phyloP scores from a whole-genome alignment of 1,140 invertebrate species.

The Lepidurus arcticus region DNA sequence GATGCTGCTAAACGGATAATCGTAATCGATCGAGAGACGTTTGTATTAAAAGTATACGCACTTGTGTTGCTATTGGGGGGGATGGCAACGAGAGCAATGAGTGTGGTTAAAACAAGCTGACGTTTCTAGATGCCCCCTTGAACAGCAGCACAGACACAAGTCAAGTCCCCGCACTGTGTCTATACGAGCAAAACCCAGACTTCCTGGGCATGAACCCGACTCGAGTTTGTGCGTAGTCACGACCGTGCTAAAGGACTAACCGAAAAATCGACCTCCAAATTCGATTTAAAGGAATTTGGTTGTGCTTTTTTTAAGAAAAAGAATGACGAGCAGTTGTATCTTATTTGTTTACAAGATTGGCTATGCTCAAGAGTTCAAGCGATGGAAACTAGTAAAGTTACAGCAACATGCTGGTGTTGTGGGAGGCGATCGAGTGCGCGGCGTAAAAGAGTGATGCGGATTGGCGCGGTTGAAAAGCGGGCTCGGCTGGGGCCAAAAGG shows the following conservation, averaged over 20 bases:
- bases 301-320: no score
- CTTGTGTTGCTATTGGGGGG: not conserved
- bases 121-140: slow-evolving; percentile 21
- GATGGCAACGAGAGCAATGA: not conserved
- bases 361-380: no score
- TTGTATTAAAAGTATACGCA: not conserved
- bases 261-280: no score
- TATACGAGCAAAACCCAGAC: not conserved
- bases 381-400: no score
- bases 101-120: not conserved
- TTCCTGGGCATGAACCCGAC: not conserved
- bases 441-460: not conserved
- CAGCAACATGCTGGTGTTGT: no score
- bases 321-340: no score
- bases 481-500: not conserved
- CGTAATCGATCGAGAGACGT: not conserved
- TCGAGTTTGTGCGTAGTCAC: not conserved
- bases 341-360: no score
- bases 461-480: slow-evolving; percentile 3
- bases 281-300: no score
- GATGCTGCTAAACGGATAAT: not conserved
- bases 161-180: not conserved
- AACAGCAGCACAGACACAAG: slow-evolving; percentile 3
- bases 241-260: no score
- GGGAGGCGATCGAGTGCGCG: no score